Evolutionary conservation across 2,113 vertebrate species (phyloP).

Genomic region (Zeus faber): DNA sequence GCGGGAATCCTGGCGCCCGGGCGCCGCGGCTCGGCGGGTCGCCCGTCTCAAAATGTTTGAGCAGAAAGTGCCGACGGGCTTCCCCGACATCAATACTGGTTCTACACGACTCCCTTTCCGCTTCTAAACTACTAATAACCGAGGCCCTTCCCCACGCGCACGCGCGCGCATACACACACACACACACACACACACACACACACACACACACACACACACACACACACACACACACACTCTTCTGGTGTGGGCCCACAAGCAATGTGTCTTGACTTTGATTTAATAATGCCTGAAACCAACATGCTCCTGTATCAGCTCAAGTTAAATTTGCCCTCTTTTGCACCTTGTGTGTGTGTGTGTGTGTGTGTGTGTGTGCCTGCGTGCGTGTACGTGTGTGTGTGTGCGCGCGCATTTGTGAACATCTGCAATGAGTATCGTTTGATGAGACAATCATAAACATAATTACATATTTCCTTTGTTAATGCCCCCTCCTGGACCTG

Average conservation of each 20-base stretch:
- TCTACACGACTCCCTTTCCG: conserved; percentile 67
- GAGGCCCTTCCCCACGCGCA: conserved; percentile 31
- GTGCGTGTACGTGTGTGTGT: conserved; percentile 3
- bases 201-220: conserved; percentile 9
- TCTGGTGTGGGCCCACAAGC: conserved; percentile 54
- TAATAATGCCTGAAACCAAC: conserved; percentile 66
- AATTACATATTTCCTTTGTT: too few relatives aligned
- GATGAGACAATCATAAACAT: too few relatives aligned
- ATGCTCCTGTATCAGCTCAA: conserved; percentile 56
- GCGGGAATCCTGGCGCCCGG: conserved; percentile 60
- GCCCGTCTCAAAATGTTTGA: conserved; percentile 70
- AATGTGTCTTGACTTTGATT: conserved; percentile 68
- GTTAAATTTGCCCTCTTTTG: conserved; percentile 30
- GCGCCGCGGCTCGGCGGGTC: conserved; percentile 47
- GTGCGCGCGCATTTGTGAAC: conserved; percentile 9
- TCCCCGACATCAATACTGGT: conserved; percentile 70
- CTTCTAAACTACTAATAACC: conserved; percentile 68
- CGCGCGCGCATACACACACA: conserved; percentile 1
- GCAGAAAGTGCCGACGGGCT: conserved; percentile 67
- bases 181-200: neutral
- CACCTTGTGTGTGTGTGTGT: neutral
- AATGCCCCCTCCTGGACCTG: too few relatives aligned
- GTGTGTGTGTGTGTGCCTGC: conserved; percentile 5
- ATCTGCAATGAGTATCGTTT: too few relatives aligned
- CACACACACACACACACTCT: conserved; percentile 18